Conservation (phyloP, 2,113 vertebrate genomes). For the Bujurquina vittata region DNA sequence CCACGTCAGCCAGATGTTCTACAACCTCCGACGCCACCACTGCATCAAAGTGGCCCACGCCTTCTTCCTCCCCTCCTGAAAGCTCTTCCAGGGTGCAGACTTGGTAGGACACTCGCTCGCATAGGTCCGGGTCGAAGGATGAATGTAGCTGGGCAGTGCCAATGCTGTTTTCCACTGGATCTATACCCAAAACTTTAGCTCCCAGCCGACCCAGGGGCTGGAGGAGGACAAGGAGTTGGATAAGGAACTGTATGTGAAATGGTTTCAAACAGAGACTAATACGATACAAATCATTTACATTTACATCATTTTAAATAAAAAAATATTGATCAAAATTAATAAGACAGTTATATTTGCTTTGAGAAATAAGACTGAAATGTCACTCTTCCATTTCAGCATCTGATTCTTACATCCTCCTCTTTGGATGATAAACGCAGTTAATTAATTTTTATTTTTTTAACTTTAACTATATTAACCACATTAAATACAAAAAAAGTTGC, state of each 20-base stretch:
- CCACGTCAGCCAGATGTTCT: constrained; percentile 92
- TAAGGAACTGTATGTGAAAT: background rate
- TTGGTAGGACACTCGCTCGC: constrained; percentile 83
- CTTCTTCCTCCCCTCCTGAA: constrained; percentile 70
- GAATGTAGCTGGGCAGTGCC: constrained; percentile 87
- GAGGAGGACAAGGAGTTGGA: background rate
- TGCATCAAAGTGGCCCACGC: constrained; percentile 82
- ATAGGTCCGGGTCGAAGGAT: constrained; percentile 87
- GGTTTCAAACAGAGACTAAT: background rate
- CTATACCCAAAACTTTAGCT: constrained; percentile 89
- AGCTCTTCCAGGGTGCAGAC: constrained; percentile 89
- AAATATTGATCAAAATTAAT: background rate
- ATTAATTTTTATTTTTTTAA: too few relatives aligned
- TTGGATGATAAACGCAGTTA: too few relatives aligned
- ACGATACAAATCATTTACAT: background rate
- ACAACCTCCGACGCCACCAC: constrained; percentile 95
- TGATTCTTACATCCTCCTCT: background rate
- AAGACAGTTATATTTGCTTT: background rate
- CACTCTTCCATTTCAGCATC: background rate
- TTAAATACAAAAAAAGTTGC: too few relatives aligned
- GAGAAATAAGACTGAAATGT: background rate
- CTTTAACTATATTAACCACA: too few relatives aligned
- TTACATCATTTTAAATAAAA: background rate
- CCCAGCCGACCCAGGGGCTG: constrained; percentile 94
- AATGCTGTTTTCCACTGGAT: constrained; percentile 93